Conservation (phyloP, 2,888 invertebrate genomes). For the Meliscaeva auricollis region DNA sequence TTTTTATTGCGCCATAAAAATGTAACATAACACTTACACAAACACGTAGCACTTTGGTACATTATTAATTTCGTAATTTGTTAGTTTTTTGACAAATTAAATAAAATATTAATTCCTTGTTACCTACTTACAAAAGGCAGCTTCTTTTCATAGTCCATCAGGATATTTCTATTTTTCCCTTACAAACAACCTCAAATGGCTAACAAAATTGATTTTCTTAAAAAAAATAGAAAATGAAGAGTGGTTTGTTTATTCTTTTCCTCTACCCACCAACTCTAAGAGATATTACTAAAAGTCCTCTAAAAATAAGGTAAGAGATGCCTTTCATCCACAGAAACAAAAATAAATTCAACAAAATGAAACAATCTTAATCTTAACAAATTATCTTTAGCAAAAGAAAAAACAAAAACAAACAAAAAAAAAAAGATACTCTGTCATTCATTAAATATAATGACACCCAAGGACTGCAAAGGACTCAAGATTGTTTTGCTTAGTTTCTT, state of each 20-base stretch:
- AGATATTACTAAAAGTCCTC: not conserved
- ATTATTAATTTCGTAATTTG: too few relatives aligned
- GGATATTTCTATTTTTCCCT: too few relatives aligned
- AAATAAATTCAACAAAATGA: conserved; percentile 29
- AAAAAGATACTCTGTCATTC: conserved; percentile 40
- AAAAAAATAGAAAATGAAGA: not conserved
- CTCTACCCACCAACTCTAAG: not conserved
- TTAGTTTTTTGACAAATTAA: too few relatives aligned
- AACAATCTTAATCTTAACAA: conserved; percentile 32
- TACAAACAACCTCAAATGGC: too few relatives aligned
- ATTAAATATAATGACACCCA: conserved; percentile 59
- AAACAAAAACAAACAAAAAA: not conserved
- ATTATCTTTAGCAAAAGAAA: conserved; percentile 12
- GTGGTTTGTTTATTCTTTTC: not conserved
- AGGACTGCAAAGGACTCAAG: conserved; percentile 5
- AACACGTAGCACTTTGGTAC: too few relatives aligned
- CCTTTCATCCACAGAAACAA: conserved; percentile 18
- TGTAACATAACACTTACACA: too few relatives aligned
- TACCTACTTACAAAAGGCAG: too few relatives aligned
- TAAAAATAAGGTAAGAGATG: conserved; percentile 4
- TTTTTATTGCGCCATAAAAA: too few relatives aligned
- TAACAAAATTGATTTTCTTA: too few relatives aligned
- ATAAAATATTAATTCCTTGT: too few relatives aligned
- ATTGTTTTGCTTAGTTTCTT: conserved; percentile 9
- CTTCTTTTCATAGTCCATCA: too few relatives aligned